Evolutionary conservation across 2,113 vertebrate species (phyloP).

Genomic region (Carassius gibelio): DNA sequence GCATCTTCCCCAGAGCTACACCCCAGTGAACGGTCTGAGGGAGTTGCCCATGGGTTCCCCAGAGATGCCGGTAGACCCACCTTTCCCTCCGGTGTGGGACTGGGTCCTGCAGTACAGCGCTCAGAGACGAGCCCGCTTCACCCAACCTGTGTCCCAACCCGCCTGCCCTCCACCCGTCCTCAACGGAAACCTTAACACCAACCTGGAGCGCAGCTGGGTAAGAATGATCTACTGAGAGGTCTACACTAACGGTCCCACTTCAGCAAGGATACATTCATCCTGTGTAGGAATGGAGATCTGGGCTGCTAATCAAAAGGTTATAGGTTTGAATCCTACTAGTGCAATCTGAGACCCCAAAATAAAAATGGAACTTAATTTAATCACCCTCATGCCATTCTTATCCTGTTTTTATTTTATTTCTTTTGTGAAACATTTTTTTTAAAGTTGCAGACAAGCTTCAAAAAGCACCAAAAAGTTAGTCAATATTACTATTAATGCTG

Average conservation of each 20-base stretch:
- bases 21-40: constrained; percentile 75
- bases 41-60: constrained; percentile 66
- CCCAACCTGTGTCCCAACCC: constrained; percentile 71
- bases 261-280: neutral
- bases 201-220: constrained; percentile 72
- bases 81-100: constrained; percentile 81
- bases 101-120: constrained; percentile 85
- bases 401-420: neutral
- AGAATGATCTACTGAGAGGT: constrained; percentile 19
- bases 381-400: neutral
- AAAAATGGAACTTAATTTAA: neutral
- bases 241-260: neutral
- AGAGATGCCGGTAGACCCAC: constrained; percentile 61
- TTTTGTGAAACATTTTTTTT: neutral
- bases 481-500: too few relatives aligned
- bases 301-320: neutral
- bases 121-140: constrained; percentile 77
- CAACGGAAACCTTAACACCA: constrained; percentile 72
- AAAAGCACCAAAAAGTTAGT: too few relatives aligned
- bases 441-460: too few relatives aligned
- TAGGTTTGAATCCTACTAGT: constrained; percentile 1
- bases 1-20: constrained; percentile 81
- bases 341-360: neutral
- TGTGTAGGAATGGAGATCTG: neutral
- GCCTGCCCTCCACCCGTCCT: constrained; percentile 53